phyloP scores from a whole-genome alignment of 64 coral and sea anemone species.

The Porites australiensis region DNA sequence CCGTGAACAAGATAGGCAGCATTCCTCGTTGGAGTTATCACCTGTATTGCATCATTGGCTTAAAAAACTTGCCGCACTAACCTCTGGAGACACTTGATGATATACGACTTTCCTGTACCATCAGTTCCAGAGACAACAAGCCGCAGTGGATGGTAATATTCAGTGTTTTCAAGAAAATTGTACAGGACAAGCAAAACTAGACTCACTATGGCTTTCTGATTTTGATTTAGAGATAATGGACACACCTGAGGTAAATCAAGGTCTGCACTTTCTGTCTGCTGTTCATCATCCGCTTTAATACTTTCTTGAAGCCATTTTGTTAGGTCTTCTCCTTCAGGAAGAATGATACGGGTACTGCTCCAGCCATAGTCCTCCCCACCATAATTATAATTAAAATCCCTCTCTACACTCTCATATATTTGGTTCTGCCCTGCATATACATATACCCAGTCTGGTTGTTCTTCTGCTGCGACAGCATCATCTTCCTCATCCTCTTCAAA shows the following conservation, averaged over 20 bases:
- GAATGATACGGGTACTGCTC: conserved; percentile 6
- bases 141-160: conserved; percentile 23
- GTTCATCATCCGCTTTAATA: neutral
- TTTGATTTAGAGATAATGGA: conserved; percentile 23
- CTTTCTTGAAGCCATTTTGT: conserved; percentile 28
- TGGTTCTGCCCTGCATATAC: conserved; percentile 40
- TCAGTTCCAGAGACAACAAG: conserved; percentile 41
- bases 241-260: neutral
- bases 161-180: conserved; percentile 9
- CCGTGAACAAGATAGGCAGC: conserved; percentile 30
- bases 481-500: conserved; percentile 15
- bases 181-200: conserved; percentile 26
- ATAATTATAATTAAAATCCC: conserved; percentile 5
- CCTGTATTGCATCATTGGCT: conserved; percentile 34
- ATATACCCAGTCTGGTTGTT: neutral
- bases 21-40: conserved; percentile 36
- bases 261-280: neutral
- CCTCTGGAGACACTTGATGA: conserved; percentile 43
- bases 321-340: neutral
- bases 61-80: conserved; percentile 23
- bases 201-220: conserved; percentile 31
- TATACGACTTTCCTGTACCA: conserved; percentile 57
- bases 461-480: neutral
- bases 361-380: conserved; percentile 12
- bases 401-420: neutral